A percentile compares a stretch with the other conserved stretches of the same genome.
Evolutionary conservation across 2,888 invertebrate species (phyloP).

Genomic region (Alloplasta piceator): DNA sequence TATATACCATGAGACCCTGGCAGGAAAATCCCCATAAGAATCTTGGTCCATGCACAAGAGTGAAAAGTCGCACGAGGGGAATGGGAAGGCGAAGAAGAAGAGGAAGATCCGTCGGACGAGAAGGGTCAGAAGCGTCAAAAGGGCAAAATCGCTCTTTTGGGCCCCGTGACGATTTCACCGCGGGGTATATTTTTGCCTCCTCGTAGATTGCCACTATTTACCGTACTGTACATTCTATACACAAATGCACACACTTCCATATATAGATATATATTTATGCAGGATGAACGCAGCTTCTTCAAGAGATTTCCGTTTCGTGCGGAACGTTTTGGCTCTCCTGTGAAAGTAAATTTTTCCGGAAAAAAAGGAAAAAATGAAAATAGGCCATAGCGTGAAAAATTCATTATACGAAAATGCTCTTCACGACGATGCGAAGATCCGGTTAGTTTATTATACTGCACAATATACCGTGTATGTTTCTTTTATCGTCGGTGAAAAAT

Average conservation of each 20-base stretch:
- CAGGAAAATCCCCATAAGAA: conserved; percentile 31
- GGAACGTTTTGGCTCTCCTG: conserved; percentile 33
- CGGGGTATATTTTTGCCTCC: conserved; percentile 49
- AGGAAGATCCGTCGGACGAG: conserved; percentile 42
- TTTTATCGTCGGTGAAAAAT: not conserved
- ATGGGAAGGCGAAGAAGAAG: conserved; percentile 17
- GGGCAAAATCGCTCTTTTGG: conserved; percentile 52
- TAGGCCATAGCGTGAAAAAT: conserved; percentile 55
- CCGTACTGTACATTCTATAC: conserved; percentile 6
- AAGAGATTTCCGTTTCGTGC: conserved; percentile 57
- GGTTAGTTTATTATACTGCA: conserved; percentile 34
- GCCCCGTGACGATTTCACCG: conserved; percentile 63
- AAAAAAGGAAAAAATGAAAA: conserved; percentile 19
- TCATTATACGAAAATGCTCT: conserved; percentile 27
- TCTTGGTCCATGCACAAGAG: conserved; percentile 19
- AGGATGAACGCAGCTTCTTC: conserved; percentile 25
- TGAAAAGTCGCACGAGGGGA: conserved; percentile 44
- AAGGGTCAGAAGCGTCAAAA: conserved; percentile 52
- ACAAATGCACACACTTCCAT: not conserved
- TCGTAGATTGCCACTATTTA: conserved; percentile 45
- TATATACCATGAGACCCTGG: not conserved
- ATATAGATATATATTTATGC: conserved; percentile 5
- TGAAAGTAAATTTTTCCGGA: conserved; percentile 47
- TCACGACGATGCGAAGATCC: conserved; percentile 40
- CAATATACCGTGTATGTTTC: not conserved